Evolutionary conservation across 2,797 vertebrate species (phyloP).

Genomic region (Pantherophis vulpinus): DNA sequence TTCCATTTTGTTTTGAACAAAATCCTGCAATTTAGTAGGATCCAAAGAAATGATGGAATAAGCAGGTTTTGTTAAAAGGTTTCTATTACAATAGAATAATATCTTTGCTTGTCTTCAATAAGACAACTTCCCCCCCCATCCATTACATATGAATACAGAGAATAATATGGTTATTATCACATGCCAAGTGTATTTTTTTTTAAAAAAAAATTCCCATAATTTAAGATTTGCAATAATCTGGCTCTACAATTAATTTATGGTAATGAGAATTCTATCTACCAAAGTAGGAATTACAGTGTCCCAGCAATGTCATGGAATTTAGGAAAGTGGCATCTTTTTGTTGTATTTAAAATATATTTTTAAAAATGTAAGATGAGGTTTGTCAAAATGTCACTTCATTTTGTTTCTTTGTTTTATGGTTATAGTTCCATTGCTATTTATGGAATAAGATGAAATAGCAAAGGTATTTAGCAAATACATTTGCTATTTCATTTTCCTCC

Average conservation of each 20-base stretch:
- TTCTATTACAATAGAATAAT: conserved; percentile 72
- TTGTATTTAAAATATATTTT: background rate
- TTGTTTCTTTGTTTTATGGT: background rate
- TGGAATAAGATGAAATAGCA: no score
- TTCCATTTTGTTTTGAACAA: conserved; percentile 74
- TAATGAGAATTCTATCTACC: background rate
- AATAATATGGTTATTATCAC: conserved; percentile 39
- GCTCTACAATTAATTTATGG: conserved; percentile 58
- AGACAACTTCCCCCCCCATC: conserved; percentile 29
- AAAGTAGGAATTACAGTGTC: background rate
- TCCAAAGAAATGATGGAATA: conserved; percentile 61
- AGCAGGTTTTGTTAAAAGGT: conserved; percentile 69
- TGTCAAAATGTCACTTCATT: background rate
- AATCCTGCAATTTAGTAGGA: conserved; percentile 72
- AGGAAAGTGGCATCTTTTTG: background rate
- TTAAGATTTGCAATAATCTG: conserved; percentile 25
- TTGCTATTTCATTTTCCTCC: background rate
- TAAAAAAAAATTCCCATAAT: background rate
- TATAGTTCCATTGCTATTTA: background rate
- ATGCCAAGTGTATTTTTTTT: conserved; percentile 39
- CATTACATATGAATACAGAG: conserved; percentile 54
- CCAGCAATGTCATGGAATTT: background rate
- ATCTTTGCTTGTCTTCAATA: conserved; percentile 62
- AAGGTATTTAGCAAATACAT: background rate
- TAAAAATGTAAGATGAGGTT: background rate